Evolutionary conservation across 2,888 invertebrate species (phyloP).

Genomic region (Troides oblongomaculatus): DNA sequence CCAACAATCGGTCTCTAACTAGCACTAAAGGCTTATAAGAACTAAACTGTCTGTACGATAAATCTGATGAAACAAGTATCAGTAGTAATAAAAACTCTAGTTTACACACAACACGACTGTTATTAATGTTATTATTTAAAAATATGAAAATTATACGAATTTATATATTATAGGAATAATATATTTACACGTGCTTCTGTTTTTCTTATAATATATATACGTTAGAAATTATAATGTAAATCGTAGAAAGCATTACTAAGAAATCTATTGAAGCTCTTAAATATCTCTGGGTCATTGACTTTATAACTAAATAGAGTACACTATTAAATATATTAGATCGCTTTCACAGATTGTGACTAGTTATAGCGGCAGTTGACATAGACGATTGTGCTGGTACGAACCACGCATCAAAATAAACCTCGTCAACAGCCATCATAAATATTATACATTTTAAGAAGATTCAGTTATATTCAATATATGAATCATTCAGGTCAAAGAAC

Average conservation of each 20-base stretch:
- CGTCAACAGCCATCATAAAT: conserved; percentile 41
- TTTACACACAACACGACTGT: not conserved
- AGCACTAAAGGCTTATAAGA: conserved; percentile 43
- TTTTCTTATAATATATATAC: not conserved
- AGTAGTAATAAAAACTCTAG: not conserved
- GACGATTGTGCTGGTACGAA: conserved; percentile 27
- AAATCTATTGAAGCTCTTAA: conserved; percentile 19
- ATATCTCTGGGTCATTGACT: conserved; percentile 40
- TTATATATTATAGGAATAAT: too few species aligned
- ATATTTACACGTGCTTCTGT: not conserved
- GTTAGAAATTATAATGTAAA: not conserved
- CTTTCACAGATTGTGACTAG: conserved; percentile 38
- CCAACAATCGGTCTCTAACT: conserved; percentile 54
- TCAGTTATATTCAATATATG: conserved; percentile 43
- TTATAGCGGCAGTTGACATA: conserved; percentile 28
- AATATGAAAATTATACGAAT: not conserved
- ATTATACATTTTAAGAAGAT: conserved; percentile 38
- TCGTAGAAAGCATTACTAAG: conserved; percentile 11
- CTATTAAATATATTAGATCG: conserved; percentile 41
- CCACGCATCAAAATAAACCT: conserved; percentile 37
- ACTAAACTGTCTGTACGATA: conserved; percentile 28
- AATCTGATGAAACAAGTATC: conserved; percentile 4
- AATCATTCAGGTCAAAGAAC: conserved; percentile 62
- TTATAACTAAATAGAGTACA: conserved; percentile 38
- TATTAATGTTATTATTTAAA: not conserved